Percentiles rank a stretch among this genome's conserved stretches.
Conservation (phyloP, 2,888 invertebrate species). For the Mellilla xanthometata region DNA sequence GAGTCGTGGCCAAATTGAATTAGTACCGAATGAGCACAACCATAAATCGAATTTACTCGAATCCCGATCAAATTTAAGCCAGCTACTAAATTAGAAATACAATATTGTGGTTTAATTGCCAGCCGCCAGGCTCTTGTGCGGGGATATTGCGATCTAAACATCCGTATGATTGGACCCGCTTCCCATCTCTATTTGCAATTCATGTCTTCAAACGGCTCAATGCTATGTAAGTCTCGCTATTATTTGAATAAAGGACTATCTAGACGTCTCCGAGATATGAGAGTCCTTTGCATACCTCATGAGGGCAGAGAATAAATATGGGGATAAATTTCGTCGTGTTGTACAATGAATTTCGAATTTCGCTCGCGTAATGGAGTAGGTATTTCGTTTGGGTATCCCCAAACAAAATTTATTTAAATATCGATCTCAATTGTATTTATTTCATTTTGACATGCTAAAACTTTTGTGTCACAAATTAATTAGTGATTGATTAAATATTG, state of each 20-base stretch:
- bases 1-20: constrained; percentile 2
- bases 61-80: constrained; percentile 33
- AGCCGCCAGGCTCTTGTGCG: constrained; percentile 49
- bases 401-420: no score
- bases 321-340: constrained; percentile 11
- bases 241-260: constrained; percentile 34
- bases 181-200: constrained; percentile 62
- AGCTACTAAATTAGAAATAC: constrained; percentile 44
- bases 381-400: no score
- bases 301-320: constrained; percentile 20
- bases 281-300: constrained; percentile 30
- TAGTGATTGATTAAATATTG: no score
- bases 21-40: constrained; percentile 6
- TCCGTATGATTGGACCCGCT: constrained; percentile 57
- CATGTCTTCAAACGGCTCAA: constrained; percentile 43
- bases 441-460: no score
- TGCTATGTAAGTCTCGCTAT: constrained; percentile 31
- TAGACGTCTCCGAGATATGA: constrained; percentile 27
- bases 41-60: constrained; percentile 15
- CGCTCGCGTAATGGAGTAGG: background rate
- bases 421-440: no score
- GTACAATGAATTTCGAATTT: constrained; percentile 7
- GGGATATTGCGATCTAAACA: constrained; percentile 56
- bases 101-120: constrained; percentile 57
- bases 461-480: no score